A percentile compares a stretch with the other conserved stretches of the same genome.
phyloP scores from a whole-genome alignment of 2,113 vertebrate species.

The Lates calcarifer region DNA sequence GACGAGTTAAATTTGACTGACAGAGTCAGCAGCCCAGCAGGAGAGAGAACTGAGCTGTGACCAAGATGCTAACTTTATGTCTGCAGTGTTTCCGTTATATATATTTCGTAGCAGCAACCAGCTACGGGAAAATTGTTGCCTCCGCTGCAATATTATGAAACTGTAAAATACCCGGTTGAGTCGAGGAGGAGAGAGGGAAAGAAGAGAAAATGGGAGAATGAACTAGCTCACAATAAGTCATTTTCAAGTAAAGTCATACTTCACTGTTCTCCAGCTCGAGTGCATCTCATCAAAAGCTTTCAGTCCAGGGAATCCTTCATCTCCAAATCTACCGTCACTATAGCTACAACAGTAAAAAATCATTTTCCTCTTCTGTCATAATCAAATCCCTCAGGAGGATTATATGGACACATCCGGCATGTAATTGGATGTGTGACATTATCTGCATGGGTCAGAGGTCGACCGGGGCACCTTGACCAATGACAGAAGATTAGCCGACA shows the following conservation, averaged over 20 bases:
- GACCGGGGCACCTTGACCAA: slow-evolving; percentile 41
- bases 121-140: too few relatives aligned
- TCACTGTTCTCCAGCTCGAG: slow-evolving; percentile 1
- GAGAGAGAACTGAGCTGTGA: too few relatives aligned
- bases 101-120: too few relatives aligned
- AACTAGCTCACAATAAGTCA: too few relatives aligned
- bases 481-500: slow-evolving; percentile 42
- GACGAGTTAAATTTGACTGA: too few relatives aligned
- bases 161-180: too few relatives aligned
- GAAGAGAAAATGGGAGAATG: too few relatives aligned
- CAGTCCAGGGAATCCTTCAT: slow-evolving; percentile 10
- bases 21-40: too few relatives aligned
- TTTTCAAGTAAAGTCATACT: neutral
- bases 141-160: too few relatives aligned
- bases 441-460: slow-evolving; percentile 59
- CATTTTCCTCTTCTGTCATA: slow-evolving; percentile 34
- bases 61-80: too few relatives aligned
- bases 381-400: slow-evolving; percentile 58
- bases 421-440: slow-evolving; percentile 64
- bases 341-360: slow-evolving; percentile 29
- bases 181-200: too few relatives aligned
- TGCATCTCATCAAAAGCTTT: neutral
- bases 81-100: too few relatives aligned
- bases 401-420: slow-evolving; percentile 45
- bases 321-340: neutral